Evolutionary conservation across 2,888 invertebrate genomes (phyloP).

Genomic region (Cyaniris semiargus): DNA sequence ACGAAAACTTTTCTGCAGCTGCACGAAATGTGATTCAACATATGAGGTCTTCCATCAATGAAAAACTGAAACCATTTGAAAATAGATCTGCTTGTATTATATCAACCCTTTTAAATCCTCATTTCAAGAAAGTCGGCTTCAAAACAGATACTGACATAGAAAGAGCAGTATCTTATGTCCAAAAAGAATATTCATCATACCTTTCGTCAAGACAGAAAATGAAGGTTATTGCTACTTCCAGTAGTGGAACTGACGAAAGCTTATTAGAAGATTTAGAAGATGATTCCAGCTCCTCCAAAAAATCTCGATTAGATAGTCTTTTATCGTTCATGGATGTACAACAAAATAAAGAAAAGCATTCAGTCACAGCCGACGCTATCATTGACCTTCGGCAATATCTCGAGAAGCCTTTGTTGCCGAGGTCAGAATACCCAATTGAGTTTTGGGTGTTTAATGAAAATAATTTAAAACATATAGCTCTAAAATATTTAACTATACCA

Average conservation of each 20-base stretch:
- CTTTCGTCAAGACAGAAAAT: too few relatives aligned
- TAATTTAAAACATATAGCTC: neutral
- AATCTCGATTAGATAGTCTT: neutral
- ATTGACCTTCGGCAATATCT: neutral
- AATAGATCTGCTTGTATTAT: slow-evolving; percentile 38
- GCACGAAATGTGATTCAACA: slow-evolving; percentile 30
- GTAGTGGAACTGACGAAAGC: too few relatives aligned
- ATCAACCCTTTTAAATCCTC: slow-evolving; percentile 38
- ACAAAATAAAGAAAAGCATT: neutral
- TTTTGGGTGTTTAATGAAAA: neutral
- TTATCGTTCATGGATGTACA: neutral
- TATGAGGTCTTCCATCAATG: slow-evolving; percentile 26
- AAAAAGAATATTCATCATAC: slow-evolving; percentile 1
- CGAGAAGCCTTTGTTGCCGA: neutral
- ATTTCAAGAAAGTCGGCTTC: slow-evolving; percentile 39
- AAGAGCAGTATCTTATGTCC: slow-evolving; percentile 32
- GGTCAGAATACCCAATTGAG: neutral
- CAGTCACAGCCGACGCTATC: neutral
- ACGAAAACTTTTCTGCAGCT: slow-evolving; percentile 21
- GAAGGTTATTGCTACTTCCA: too few relatives aligned
- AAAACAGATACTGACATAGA: slow-evolving; percentile 37
- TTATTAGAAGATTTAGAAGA: neutral
- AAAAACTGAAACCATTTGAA: slow-evolving; percentile 37
- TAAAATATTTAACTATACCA: too few relatives aligned
- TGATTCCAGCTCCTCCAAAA: neutral